phyloP scores from a whole-genome alignment of 2,113 vertebrate species.

The Typhlomys cinereus region DNA sequence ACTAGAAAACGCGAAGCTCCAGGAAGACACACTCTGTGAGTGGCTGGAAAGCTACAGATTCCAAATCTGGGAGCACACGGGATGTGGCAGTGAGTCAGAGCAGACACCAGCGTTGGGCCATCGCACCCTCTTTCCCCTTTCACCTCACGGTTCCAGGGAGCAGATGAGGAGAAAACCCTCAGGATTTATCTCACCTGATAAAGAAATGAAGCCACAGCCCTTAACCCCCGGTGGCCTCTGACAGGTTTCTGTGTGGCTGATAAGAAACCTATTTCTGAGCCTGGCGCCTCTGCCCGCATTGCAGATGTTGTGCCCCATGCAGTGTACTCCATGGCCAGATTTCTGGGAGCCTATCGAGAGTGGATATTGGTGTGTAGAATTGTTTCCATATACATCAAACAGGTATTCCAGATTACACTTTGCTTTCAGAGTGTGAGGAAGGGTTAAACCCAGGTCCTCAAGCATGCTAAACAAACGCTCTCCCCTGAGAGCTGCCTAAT shows the following conservation, averaged over 20 bases:
- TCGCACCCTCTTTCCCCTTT: background rate
- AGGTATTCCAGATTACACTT: background rate
- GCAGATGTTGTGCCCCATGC: background rate
- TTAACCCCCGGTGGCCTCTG: constrained; percentile 9
- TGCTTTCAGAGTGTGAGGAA: background rate
- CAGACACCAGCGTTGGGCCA: background rate
- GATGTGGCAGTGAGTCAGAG: background rate
- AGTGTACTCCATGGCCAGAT: background rate
- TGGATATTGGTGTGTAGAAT: background rate
- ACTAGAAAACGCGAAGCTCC: background rate
- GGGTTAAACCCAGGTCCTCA: background rate
- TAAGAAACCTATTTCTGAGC: constrained; percentile 57
- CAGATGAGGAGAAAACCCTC: constrained; percentile 39
- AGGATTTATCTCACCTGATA: constrained; percentile 47
- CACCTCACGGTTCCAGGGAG: constrained; percentile 6
- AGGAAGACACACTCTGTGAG: background rate
- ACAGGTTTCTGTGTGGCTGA: constrained; percentile 14
- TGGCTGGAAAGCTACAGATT: background rate
- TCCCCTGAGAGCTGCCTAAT: background rate
- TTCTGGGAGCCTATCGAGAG: background rate
- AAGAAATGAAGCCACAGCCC: constrained; percentile 13
- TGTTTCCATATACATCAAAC: background rate
- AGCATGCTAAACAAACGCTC: background rate
- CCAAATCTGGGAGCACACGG: background rate
- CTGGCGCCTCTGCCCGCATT: constrained; percentile 30